A percentile compares a stretch with the other conserved stretches of the same genome.
phyloP scores from a whole-genome alignment of 2,113 vertebrate species.

The Myxocyprinus asiaticus region DNA sequence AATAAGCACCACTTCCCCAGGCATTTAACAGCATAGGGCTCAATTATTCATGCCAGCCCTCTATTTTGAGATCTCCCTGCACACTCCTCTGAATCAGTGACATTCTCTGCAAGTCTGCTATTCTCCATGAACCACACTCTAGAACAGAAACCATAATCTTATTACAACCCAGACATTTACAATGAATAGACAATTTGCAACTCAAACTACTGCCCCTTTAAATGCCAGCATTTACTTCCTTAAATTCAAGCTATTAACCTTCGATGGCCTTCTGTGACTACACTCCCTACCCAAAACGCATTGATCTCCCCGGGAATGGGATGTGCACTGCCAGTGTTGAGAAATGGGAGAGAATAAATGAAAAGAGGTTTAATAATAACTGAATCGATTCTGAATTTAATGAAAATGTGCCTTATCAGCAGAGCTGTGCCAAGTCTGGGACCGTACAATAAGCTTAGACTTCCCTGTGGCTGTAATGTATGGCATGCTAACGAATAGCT shows the following conservation, averaged over 20 bases:
- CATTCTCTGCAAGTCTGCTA: background rate
- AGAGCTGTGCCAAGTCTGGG: slow-evolving; percentile 12
- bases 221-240: slow-evolving; percentile 39
- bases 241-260: slow-evolving; percentile 35
- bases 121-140: background rate
- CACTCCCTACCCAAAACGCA: slow-evolving; percentile 19
- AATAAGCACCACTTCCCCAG: slow-evolving; percentile 36
- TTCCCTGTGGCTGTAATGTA: slow-evolving; percentile 18
- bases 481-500: slow-evolving; percentile 28
- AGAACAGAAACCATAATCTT: background rate
- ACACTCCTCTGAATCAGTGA: slow-evolving; percentile 16
- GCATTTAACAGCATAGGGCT: slow-evolving; percentile 46
- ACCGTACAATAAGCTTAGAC: slow-evolving; percentile 25
- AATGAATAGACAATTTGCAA: background rate
- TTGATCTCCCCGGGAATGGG: slow-evolving; percentile 36
- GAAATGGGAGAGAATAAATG: slow-evolving; percentile 43
- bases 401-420: slow-evolving; percentile 51
- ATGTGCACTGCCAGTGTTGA: slow-evolving; percentile 28
- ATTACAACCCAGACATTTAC: slow-evolving; percentile 6
- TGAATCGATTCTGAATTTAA: slow-evolving; percentile 47
- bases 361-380: slow-evolving; percentile 51
- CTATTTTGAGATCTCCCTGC: background rate
- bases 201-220: slow-evolving; percentile 24
- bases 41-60: slow-evolving; percentile 51
- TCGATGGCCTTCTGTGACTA: slow-evolving; percentile 7